Evolutionary conservation across 2,888 invertebrate genomes (phyloP), one percentile per base, ranked within the genome.

Genomic region (Nysson spinosus): DNA sequence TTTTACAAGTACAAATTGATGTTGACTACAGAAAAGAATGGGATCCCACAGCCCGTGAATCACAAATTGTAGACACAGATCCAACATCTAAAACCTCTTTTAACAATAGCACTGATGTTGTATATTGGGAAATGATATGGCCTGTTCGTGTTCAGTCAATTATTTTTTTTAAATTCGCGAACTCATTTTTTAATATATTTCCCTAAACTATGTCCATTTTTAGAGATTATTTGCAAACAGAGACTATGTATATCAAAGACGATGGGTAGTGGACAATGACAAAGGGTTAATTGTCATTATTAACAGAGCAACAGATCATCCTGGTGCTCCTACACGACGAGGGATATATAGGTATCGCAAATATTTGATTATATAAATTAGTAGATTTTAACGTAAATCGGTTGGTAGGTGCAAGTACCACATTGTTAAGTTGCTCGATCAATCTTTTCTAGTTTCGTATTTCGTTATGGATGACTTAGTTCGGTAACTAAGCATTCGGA

Each of bases 111-210:
- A 93, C 93, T 78, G 93, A 95, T 64, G 89, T 96, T 30, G 88
- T 96, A 56, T 96, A 96, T 79, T 96, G 96, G 96, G 95, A 96
- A 88, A 94, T 95, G 88, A 88, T 92, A 55, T 96, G 96, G 95
- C 96, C 96, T 71, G 94, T 94, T 85, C 89, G 91, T 89, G 51
- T n/a, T 14, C 42, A 35, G 32, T 6, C 14, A 14, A 12, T 30
- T 17, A 24, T 22, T 34, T 19, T 17, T 9, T 11, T 28, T 0
- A 6, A 28, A 26, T 4, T 0, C 3, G 3, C 4, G 9, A 37
- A 40, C 17, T 17, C 4, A 4, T 12, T 16, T 4, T 37, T 17
- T 19, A 12, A 3, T 16, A 49, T 20, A 1, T 58, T 3, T 46
- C 16, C 22, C 22, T 32, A 2, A n/a, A 22, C 1, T n/a, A 19